These are phyloP conservation scores for Tylochromis polylepis DNA, from an alignment of 2,113 vertebrate species.

Conservation along the genomic window DNA sequence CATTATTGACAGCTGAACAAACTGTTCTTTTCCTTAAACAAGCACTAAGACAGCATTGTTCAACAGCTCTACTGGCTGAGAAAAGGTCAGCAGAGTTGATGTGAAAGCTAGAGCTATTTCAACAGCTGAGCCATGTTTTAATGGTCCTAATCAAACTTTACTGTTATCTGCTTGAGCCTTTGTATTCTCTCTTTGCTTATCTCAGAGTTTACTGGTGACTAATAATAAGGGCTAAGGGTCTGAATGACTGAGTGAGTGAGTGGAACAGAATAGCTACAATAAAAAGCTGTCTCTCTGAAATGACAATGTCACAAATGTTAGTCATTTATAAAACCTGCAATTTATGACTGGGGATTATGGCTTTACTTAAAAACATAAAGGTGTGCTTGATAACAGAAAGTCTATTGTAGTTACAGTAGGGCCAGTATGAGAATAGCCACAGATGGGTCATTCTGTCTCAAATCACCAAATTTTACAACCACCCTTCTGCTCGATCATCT, in stretches of 20 bases:
- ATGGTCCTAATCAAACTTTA: background rate
- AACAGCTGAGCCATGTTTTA: background rate
- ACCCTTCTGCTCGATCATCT: background rate
- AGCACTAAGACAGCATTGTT: background rate
- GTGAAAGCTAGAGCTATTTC: background rate
- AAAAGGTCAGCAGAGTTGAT: background rate
- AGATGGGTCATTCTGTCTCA: background rate
- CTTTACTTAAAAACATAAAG: background rate
- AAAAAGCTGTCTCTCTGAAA: background rate
- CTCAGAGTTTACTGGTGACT: background rate
- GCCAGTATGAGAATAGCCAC: background rate
- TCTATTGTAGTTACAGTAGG: background rate
- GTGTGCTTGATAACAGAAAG: background rate
- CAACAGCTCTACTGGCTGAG: background rate
- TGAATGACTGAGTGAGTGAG: background rate
- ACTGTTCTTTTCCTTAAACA: background rate
- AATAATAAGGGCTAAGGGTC: conserved; percentile 15
- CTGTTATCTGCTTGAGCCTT: background rate
- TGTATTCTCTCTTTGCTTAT: background rate
- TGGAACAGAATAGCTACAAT: background rate
- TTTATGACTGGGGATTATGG: background rate
- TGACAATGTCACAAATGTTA: background rate
- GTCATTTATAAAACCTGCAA: background rate
- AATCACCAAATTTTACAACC: background rate
- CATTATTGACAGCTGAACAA: background rate